phyloP scores from a whole-genome alignment of 2,888 invertebrate genomes.

The Amphimallon solstitiale region DNA sequence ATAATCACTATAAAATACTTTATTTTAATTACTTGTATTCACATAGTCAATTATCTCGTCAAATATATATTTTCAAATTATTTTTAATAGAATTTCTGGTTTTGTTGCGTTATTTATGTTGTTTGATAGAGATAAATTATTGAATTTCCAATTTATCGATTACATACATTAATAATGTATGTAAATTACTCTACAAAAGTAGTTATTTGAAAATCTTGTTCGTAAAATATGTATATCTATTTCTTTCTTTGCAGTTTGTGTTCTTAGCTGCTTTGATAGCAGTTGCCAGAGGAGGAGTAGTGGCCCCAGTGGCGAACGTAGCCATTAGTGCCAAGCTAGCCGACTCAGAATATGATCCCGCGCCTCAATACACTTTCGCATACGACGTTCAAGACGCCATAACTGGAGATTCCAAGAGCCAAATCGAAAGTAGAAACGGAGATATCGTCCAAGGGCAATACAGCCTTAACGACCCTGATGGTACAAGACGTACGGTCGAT shows the following conservation, averaged over 20 bases:
- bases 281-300: constrained; percentile 47
- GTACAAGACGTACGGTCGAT: constrained; percentile 70
- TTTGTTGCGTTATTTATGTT: no score
- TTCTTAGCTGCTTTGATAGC: constrained; percentile 51
- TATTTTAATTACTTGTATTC: no score
- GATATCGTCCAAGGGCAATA: constrained; percentile 74
- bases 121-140: no score
- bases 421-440: constrained; percentile 68
- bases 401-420: constrained; percentile 70
- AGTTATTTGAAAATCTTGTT: not conserved
- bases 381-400: constrained; percentile 76
- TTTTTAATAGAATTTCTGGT: no score
- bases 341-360: constrained; percentile 69
- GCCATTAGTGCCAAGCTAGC: constrained; percentile 60
- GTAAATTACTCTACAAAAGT: not conserved
- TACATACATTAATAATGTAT: not conserved
- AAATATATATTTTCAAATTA: no score
- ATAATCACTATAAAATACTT: no score
- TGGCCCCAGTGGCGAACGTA: constrained; percentile 48
- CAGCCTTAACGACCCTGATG: constrained; percentile 73
- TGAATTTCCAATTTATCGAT: no score
- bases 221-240: not conserved
- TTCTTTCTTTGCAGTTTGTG: constrained; percentile 47
- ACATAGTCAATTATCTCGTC: no score
- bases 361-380: constrained; percentile 75